Conservation (phyloP, 2,113 vertebrate species). For the Telmatochromis sp. region DNA sequence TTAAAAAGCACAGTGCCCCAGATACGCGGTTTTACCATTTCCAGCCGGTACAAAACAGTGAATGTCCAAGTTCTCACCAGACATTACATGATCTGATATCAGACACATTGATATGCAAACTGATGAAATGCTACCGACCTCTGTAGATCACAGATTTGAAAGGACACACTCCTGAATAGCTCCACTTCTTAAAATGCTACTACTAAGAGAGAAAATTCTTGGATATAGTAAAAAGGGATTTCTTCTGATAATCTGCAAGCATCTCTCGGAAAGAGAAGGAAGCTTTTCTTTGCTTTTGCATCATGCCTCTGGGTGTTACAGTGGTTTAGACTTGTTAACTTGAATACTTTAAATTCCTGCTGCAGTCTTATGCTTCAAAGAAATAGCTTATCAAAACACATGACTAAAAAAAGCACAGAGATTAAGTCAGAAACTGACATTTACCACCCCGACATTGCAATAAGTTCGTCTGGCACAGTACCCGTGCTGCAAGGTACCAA, state of each 20-base stretch:
- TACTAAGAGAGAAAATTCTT: background rate
- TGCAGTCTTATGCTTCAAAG: constrained; percentile 35
- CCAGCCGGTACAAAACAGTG: background rate
- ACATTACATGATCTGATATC: background rate
- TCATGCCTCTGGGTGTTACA: constrained; percentile 47
- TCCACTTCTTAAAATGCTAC: background rate
- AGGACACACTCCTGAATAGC: background rate
- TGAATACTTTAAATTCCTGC: constrained; percentile 62
- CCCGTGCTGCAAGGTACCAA: background rate
- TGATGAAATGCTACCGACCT: background rate
- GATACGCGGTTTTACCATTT: background rate
- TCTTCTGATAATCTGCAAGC: background rate
- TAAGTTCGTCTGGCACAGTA: background rate
- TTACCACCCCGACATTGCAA: background rate
- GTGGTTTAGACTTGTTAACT: constrained; percentile 66
- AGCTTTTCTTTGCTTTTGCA: background rate
- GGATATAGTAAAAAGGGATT: background rate
- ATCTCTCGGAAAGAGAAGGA: background rate
- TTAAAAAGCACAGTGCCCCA: background rate
- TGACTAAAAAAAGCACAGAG: constrained; percentile 44
- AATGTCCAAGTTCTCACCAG: background rate
- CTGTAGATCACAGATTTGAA: background rate
- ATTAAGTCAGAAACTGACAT: constrained; percentile 33
- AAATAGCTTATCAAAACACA: constrained; percentile 59
- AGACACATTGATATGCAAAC: background rate